Evolutionary conservation across 2,113 vertebrate species (phyloP).

Genomic region (Hippocampus guttulatus): DNA sequence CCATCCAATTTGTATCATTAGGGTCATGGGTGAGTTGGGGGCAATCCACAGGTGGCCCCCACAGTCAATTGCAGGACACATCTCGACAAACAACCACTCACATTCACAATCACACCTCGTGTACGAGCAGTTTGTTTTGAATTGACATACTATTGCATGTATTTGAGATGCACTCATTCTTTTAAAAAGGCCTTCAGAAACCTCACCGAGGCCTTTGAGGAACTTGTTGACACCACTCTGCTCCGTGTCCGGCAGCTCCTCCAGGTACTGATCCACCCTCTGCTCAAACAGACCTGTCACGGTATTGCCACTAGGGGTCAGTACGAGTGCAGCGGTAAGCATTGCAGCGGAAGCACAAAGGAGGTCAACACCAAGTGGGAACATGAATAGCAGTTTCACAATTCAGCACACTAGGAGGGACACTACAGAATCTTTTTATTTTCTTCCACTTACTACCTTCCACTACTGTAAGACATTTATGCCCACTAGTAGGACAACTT

Average conservation of each 20-base stretch:
- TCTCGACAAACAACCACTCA: background rate
- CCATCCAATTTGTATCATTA: background rate
- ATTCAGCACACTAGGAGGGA: too few relatives aligned
- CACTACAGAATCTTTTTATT: too few relatives aligned
- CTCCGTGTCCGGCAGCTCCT: constrained; percentile 94
- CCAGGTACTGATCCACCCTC: constrained; percentile 93
- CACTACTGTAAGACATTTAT: too few relatives aligned
- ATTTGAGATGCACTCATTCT: background rate
- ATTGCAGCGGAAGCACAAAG: background rate
- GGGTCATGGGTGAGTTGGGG: background rate
- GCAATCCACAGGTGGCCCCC: background rate
- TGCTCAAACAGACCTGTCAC: constrained; percentile 90
- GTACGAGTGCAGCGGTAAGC: constrained; percentile 21
- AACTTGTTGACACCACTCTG: constrained; percentile 99
- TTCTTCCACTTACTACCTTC: too few relatives aligned
- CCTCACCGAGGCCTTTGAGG: constrained; percentile 92
- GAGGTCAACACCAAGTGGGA: background rate
- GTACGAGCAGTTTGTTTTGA: background rate
- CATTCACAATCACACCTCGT: background rate
- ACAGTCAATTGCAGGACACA: too few relatives aligned
- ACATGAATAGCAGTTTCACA: background rate
- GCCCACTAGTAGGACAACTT: too few relatives aligned
- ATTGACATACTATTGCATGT: too few relatives aligned
- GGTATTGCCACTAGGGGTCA: constrained; percentile 56
- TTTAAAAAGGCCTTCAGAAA: background rate